A percentile compares a stretch with the other conserved stretches of the same genome.
These are phyloP conservation scores for Diadegma fenestrale DNA, from an alignment of 2,888 invertebrate genomes.

Conservation along the genomic window DNA sequence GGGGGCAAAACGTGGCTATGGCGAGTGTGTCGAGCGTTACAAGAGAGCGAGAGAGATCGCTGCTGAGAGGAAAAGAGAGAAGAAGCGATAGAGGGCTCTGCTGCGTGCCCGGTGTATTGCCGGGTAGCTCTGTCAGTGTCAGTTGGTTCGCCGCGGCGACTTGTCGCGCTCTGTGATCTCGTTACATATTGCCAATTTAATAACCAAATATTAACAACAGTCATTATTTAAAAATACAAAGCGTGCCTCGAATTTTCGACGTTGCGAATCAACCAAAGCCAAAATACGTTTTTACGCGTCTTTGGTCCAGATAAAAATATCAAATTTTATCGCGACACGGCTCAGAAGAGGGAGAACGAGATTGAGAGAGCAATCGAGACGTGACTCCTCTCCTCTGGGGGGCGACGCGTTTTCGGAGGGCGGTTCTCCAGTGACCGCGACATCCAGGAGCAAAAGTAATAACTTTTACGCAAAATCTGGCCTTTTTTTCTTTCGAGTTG, in stretches of 20 bases:
- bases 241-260: slow-evolving; percentile 69
- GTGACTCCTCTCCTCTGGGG: slow-evolving; percentile 14
- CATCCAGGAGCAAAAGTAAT: not conserved
- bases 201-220: slow-evolving; percentile 11
- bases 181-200: slow-evolving; percentile 54
- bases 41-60: slow-evolving; percentile 39
- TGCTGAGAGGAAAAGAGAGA: slow-evolving; percentile 66
- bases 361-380: slow-evolving; percentile 3
- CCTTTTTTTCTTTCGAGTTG: not conserved
- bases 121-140: slow-evolving; percentile 78
- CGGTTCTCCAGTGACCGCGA: slow-evolving; percentile 1
- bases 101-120: slow-evolving; percentile 85
- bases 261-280: not conserved
- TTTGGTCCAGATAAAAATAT: not conserved
- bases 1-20: slow-evolving; percentile 44
- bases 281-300: not conserved
- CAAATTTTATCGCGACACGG: not conserved
- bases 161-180: slow-evolving; percentile 71
- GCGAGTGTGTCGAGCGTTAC: slow-evolving; percentile 67
- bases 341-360: not conserved
- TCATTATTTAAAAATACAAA: not conserved
- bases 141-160: slow-evolving; percentile 80
- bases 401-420: slow-evolving; percentile 36
- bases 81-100: slow-evolving; percentile 76
- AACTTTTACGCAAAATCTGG: not conserved